Percentiles rank a stretch among this genome's conserved stretches.
Conservation (phyloP, 2,888 invertebrate genomes). For the Hylaea fasciaria region DNA sequence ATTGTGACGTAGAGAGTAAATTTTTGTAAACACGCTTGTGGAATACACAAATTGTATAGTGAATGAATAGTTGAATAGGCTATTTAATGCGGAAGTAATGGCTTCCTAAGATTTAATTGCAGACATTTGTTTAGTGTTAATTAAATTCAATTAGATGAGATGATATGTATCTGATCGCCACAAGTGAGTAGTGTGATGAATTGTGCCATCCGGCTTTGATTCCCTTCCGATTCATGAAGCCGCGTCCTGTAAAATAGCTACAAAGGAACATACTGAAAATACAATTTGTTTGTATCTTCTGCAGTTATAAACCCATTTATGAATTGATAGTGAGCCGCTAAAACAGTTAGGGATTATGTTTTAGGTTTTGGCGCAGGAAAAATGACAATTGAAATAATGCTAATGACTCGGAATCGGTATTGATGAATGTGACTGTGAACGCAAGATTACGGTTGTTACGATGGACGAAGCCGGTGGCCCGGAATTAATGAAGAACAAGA, state of each 20-base stretch:
- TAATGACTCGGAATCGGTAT: conserved; percentile 34
- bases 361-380: conserved; percentile 33
- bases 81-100: conserved; percentile 86
- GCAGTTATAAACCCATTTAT: conserved; percentile 33
- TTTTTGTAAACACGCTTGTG: conserved; percentile 86
- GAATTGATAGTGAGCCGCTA: conserved; percentile 17
- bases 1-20: conserved; percentile 72
- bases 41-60: conserved; percentile 79
- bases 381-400: conserved; percentile 43
- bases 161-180: conserved; percentile 21
- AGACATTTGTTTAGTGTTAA: conserved; percentile 62
- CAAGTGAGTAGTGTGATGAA: conserved; percentile 59
- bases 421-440: conserved; percentile 38
- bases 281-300: conserved; percentile 47
- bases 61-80: conserved; percentile 74
- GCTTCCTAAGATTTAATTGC: conserved; percentile 85
- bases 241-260: conserved; percentile 72
- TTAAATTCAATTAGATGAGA: conserved; percentile 36
- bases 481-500: conserved; percentile 64
- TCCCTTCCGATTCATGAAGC: conserved; percentile 58
- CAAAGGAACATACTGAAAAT: conserved; percentile 70
- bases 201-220: conserved; percentile 67
- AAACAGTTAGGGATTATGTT: conserved; percentile 27
- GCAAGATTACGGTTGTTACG: conserved; percentile 38
- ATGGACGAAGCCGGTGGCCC: conserved; percentile 73